Percentiles rank a stretch among this genome's conserved stretches.
Evolutionary conservation across 23 tunicate genomes (phyloP).

Genomic region (Halocynthia roretzi): DNA sequence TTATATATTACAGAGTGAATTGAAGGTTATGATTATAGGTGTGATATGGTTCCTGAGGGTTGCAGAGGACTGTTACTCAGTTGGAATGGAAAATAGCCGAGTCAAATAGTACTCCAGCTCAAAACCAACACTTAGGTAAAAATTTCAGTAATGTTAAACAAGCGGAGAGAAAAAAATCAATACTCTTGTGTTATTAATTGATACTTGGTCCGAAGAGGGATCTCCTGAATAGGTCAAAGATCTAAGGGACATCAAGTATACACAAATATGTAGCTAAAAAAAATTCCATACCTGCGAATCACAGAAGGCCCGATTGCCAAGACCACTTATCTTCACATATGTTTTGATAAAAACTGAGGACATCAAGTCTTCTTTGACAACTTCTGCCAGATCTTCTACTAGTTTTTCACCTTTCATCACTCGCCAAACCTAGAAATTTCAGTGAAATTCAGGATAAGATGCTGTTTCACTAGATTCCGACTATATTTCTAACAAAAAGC

Average conservation of each 20-base stretch:
- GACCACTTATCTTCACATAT: slow-evolving; percentile 50
- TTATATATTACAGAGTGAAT: too few species aligned
- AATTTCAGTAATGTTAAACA: too few species aligned
- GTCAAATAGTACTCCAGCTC: too few species aligned
- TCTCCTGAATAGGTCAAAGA: too few species aligned
- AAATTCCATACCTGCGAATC: slow-evolving; percentile 50
- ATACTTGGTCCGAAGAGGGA: too few species aligned
- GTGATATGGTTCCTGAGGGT: too few species aligned
- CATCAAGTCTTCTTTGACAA: slow-evolving; percentile 13
- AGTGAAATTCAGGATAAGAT: not conserved
- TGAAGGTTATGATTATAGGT: too few species aligned
- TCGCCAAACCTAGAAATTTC: slow-evolving; percentile 48
- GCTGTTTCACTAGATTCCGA: not conserved
- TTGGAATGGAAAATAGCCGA: too few species aligned
- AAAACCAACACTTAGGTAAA: too few species aligned
- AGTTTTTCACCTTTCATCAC: slow-evolving; percentile 63
- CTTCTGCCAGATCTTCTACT: slow-evolving; percentile 21
- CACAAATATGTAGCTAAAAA: not conserved
- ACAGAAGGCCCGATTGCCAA: slow-evolving; percentile 54
- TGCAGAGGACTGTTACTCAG: too few species aligned
- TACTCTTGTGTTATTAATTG: too few species aligned
- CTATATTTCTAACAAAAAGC: not conserved
- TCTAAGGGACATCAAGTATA: not conserved
- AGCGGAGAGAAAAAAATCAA: too few species aligned
- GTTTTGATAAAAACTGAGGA: slow-evolving; percentile 15